Conservation (phyloP, 1,140 invertebrate genomes). For the Dinoponera quadriceps region DNA sequence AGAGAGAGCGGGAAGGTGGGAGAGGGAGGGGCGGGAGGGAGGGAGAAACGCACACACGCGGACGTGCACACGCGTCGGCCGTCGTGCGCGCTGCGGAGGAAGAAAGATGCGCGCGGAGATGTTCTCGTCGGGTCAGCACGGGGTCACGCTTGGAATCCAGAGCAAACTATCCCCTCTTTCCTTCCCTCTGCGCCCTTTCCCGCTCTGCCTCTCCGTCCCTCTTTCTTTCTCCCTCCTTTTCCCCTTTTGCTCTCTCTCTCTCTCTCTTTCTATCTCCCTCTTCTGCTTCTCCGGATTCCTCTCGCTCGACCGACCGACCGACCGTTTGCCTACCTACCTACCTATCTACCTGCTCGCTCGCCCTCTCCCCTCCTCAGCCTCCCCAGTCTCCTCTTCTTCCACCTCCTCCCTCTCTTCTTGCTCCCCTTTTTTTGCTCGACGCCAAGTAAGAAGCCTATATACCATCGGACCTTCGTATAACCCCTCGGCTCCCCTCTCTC, state of each 20-base stretch:
- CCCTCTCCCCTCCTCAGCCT: conserved; percentile 1
- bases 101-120: conserved; percentile 82
- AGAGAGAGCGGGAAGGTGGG: conserved; percentile 14
- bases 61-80: too few relatives aligned
- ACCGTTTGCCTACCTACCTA: conserved; percentile 53
- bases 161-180: conserved; percentile 84
- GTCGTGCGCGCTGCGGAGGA: conserved; percentile 61
- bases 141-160: conserved; percentile 85
- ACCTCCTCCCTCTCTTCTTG: conserved; percentile 33
- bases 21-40: conserved; percentile 1
- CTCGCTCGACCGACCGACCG: conserved; percentile 43
- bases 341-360: conserved; percentile 25
- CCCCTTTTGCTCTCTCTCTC: conserved; percentile 11
- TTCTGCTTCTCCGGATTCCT: conserved; percentile 31
- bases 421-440: conserved; percentile 66
- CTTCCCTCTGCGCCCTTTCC: conserved; percentile 55
- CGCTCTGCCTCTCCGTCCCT: conserved; percentile 52
- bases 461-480: conserved; percentile 63
- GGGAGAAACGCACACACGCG: neutral
- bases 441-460: conserved; percentile 71
- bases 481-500: conserved; percentile 54
- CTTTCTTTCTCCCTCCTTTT: conserved; percentile 50
- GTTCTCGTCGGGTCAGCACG: conserved; percentile 84
- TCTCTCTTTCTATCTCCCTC: conserved; percentile 19
- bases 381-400: conserved; percentile 18